Base-by-base conservation (phyloP, 2,113 vertebrate species). In the Budorcas taxicolor region DNA sequence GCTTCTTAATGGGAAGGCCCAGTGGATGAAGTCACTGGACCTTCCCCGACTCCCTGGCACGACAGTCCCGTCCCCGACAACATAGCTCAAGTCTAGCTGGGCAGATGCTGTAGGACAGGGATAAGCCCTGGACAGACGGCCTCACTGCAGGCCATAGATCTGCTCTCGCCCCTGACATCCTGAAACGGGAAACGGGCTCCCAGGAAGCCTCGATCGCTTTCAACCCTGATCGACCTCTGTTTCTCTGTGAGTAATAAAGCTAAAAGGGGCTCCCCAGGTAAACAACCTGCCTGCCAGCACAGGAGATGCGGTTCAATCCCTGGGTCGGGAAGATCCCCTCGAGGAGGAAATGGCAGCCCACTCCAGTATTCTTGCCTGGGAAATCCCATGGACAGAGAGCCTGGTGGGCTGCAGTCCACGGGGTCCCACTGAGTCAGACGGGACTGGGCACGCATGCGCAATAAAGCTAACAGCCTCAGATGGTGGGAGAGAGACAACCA, bases 391-490 rank as follows among this genome's bases (percentile, higher is more conserved):
- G 71, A 76, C 36, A 76, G 36, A 76, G 1, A 25, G 12, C 23
- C 36, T 27, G 36, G 36, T 27, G 71, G 71, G 71, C 71, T 14
- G 13, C 6, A 74, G 36, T 43, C 21, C 71, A 7, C 0, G 5
- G 36, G 71, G 71, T 27, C 71, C 21, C 71, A 43, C 2, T 25
- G 71, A 43, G 23, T 43, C 21, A 43, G 71, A 76, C 2, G 25
- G 11, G 11, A 76, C 71, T 43, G 36, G 2, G 23, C 12, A 12
- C 1, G 6, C 71, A 43, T 3, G 11, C 0, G 0, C 12, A 12
- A 81, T 86, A 53, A 33, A 95, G 64, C n/a, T 76, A 13, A 40
- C 16, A 5, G 40, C 47, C 64, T 50, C 52, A 16, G 40, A 45
- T 2, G 47, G 33, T 0, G 6, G 21, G 33, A 83, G n/a, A 74